Base-by-base conservation (phyloP, 2,888 invertebrate genomes). In the Aspidapion aeneum region DNA sequence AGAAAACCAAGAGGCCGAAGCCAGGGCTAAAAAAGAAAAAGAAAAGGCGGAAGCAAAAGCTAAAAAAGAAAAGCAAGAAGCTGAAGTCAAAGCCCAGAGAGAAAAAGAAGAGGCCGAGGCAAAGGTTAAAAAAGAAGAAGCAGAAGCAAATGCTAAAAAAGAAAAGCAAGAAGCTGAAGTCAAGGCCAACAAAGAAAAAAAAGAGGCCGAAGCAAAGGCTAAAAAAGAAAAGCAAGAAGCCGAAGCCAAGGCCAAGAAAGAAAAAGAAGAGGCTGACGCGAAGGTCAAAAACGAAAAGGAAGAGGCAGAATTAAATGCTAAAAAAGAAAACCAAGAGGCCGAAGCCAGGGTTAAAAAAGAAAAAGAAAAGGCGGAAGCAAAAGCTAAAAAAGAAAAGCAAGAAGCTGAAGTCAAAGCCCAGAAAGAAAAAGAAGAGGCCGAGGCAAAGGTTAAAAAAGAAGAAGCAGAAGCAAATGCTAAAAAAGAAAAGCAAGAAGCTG, bases 1-100 rank as follows among this genome's bases (percentile, higher is more conserved):
- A 35, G 57, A 63, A 70, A 58, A 65, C 57, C 17, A 64, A 70
- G 66, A 63, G 57, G 66, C 64, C 16, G 60, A 72, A 56, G 66
- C 67, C 18, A 69, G 72, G 51, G 63, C 51, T 18, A 65, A 68
- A 64, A 63, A 64, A 21, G 69, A 73, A 62, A 61, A 35, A 35
- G 35, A 35, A 35, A 12, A 35, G 12, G 35, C 64, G 21, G 62
- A 73, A 49, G 63, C 68, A 12, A 60, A 69, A 1, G 59, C 63
- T 55, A 58, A 71, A 63, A 50, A 56, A 61, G n/a, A 19, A 17
- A 56, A 21, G 1, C 56, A 64, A 63, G 65, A 64, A 66, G 63
- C 61, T 63, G 57, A 62, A 12, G 48, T 55, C 18, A 56, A 57
- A 7, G 61, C 54, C 54, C 58, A 68, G 61, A 60, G 61, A 21